phyloP scores from a whole-genome alignment of 2,113 vertebrate genomes.

The Agelaius phoeniceus region DNA sequence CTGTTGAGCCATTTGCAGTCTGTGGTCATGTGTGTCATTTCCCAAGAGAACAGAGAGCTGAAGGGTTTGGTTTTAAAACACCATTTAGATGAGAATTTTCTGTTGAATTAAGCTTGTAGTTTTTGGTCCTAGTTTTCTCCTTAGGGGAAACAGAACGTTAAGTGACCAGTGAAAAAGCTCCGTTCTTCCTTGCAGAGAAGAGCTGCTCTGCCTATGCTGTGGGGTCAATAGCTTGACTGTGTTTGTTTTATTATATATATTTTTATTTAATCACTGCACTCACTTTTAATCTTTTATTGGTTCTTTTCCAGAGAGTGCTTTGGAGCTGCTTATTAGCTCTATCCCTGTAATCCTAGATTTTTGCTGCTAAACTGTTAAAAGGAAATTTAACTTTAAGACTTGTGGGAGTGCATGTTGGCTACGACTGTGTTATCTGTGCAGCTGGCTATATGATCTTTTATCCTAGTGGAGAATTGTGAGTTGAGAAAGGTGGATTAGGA shows the following conservation, averaged over 20 bases:
- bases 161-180: background rate
- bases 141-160: background rate
- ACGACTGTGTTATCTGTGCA: background rate
- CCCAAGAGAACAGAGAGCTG: background rate
- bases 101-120: background rate
- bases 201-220: background rate
- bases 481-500: conserved; percentile 33
- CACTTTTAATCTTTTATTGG: conserved; percentile 27
- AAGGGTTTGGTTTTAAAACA: background rate
- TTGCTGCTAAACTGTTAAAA: conserved; percentile 32
- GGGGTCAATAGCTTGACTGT: background rate
- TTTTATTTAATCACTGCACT: background rate
- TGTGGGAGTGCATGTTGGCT: conserved; percentile 16
- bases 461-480: conserved; percentile 3
- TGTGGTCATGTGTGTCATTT: background rate
- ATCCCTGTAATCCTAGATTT: conserved; percentile 38
- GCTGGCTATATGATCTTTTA: conserved; percentile 4
- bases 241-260: background rate
- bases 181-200: background rate
- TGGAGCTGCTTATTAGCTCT: conserved; percentile 24
- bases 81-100: background rate
- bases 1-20: background rate
- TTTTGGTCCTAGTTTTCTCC: background rate
- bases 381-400: conserved; percentile 24
- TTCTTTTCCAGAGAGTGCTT: conserved; percentile 31